These are phyloP conservation scores for Chloroceryle inda DNA, from an alignment of 2,797 vertebrate species.

Conservation along the genomic window DNA sequence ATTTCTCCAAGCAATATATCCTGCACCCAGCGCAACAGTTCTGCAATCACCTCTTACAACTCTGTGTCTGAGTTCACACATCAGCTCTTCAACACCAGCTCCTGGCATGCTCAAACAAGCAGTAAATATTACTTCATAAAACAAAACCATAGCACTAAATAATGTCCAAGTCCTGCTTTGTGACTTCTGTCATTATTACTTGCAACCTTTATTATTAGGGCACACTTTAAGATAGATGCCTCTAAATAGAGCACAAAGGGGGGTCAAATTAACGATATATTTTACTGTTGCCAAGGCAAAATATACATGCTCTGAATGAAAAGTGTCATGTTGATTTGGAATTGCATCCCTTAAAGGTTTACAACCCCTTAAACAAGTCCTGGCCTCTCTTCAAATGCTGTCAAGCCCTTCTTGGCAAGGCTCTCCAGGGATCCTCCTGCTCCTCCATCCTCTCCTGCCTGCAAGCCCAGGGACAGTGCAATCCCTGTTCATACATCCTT, in stretches of 20 bases:
- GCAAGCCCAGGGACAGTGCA: accelerated
- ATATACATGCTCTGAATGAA: not conserved
- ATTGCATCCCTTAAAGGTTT: not conserved
- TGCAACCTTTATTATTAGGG: not conserved
- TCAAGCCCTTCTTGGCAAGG: not conserved
- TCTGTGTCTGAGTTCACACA: accelerated
- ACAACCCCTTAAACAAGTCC: accelerated
- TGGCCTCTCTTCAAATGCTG: not conserved
- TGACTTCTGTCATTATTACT: not conserved
- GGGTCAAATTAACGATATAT: not conserved
- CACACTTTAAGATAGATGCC: not conserved
- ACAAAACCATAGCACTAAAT: not conserved
- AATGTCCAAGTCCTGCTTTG: not conserved
- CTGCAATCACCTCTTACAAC: not conserved
- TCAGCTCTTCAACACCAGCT: accelerated
- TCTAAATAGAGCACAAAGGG: not conserved
- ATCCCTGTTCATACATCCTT: accelerated
- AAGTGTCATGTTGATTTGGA: not conserved
- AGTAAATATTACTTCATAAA: not conserved
- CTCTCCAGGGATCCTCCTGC: accelerated
- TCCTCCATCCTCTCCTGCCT: not conserved
- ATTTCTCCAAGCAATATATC: not conserved
- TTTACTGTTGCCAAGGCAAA: not conserved
- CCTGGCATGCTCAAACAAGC: not conserved
- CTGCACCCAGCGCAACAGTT: not conserved